Base-by-base conservation (phyloP, 2,797 vertebrate genomes). In the Valencia hispanica region DNA sequence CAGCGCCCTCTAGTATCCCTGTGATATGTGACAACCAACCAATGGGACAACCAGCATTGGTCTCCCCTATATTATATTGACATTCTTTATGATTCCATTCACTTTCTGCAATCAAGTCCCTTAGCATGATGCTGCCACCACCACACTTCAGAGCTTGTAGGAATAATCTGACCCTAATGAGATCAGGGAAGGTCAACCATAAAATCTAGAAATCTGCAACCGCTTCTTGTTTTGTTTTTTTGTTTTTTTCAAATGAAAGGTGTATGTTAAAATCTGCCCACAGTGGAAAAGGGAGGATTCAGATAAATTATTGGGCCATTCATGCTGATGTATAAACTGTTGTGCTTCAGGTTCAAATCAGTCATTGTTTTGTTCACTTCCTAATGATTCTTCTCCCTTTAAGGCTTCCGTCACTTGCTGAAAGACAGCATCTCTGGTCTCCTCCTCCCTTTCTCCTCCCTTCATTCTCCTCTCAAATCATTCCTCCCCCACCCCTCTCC, bases 341-440 rank as follows among this genome's bases (percentile, higher is more conserved):
- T 48, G 20, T 17, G 53, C 10, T 30, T 32, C n/a, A 6, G 51
- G 12, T n/a, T 25, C n/a, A 39, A 39, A 39, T 32, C 10, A 15
- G 20, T 43, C 4, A 70, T 14, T 27, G 27, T 66, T 61, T 32
- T 55, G 7, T 72, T 47, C 20, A 36, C 2, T 22, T 39, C 20
- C 11, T 39, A 5, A 39, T 53, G 41, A 27, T 59, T n/a, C 77
- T 86, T 89, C 77, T 88, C 85, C 81, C 89, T 92, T 92, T 91
- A 92, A 91, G 88, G 82, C 76, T 73, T 65, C 82, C 51, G 41
- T 75, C 66, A 69, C 86, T 80, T 72, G 81, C 80, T 90, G 77
- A 84, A 72, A 50, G 18, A 53, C 70, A 86, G 79, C 80, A 55
- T 80, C 85, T 57, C 85, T 61, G 78, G 80, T 89, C 87, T 88